Conservation (phyloP, 1,140 invertebrate species). For the Bombus haemorrhoidalis region DNA sequence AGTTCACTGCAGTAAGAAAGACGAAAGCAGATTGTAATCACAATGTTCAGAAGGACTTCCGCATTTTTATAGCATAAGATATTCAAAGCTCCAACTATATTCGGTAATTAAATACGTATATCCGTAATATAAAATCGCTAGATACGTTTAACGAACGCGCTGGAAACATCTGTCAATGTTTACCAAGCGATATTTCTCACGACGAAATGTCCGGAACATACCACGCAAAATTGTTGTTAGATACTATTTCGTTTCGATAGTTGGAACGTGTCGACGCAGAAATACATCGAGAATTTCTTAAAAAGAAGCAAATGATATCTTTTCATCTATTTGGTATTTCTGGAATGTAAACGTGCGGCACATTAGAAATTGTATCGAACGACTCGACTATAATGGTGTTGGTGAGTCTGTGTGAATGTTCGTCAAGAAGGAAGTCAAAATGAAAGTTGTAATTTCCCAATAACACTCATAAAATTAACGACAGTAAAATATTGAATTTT, state of each 20-base stretch:
- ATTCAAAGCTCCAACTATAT: background rate
- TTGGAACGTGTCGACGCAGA: background rate
- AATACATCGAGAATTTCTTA: background rate
- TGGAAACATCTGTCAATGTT: background rate
- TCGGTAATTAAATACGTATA: background rate
- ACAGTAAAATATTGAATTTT: background rate
- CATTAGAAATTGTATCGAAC: background rate
- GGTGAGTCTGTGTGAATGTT: background rate
- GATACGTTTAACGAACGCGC: background rate
- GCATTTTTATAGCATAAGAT: background rate
- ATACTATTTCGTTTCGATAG: background rate
- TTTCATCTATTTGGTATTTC: conserved; percentile 11
- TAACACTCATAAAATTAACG: background rate
- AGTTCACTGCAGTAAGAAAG: background rate
- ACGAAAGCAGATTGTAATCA: background rate
- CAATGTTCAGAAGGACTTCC: background rate
- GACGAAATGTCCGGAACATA: conserved; percentile 3
- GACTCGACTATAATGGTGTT: background rate
- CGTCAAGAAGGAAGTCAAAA: background rate
- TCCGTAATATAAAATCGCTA: background rate
- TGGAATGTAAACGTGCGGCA: background rate
- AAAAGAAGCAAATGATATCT: background rate
- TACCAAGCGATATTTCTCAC: background rate
- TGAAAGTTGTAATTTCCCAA: background rate
- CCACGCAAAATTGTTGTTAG: conserved; percentile 42